phyloP scores from a whole-genome alignment of 2,113 vertebrate species.

The Myiagra hebetior region DNA sequence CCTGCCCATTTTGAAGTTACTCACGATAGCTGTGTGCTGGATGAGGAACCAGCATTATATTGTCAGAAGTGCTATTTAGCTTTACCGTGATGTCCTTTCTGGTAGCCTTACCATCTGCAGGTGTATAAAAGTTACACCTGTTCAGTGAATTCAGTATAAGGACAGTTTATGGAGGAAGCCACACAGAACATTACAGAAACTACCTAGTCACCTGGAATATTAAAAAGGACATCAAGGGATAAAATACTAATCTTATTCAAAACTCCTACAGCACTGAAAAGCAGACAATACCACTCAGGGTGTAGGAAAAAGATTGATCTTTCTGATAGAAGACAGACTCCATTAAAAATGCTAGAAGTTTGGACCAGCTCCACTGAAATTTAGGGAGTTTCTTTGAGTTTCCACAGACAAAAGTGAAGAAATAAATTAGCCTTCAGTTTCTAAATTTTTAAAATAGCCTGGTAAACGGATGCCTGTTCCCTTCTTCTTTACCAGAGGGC shows the following conservation, averaged over 20 bases:
- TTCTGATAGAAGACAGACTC: not conserved
- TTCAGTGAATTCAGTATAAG: not conserved
- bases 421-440: not conserved
- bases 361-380: not conserved
- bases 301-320: not conserved
- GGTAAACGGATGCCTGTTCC: not conserved
- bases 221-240: not conserved
- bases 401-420: not conserved
- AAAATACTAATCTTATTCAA: not conserved
- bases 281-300: not conserved
- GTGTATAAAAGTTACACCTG: constrained; percentile 20
- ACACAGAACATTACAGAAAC: not conserved
- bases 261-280: not conserved
- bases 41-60: not conserved
- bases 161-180: not conserved
- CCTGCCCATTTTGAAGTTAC: not conserved
- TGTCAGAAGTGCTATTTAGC: not conserved
- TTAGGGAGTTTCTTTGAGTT: not conserved
- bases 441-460: not conserved
- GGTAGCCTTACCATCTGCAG: constrained; percentile 23
- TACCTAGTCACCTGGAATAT: not conserved
- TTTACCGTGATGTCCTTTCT: constrained; percentile 8
- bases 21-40: not conserved
- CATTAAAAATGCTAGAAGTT: not conserved
- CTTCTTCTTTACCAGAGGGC: not conserved